phyloP scores from a whole-genome alignment of 1,140 invertebrate genomes.

The Theocolax elegans region DNA sequence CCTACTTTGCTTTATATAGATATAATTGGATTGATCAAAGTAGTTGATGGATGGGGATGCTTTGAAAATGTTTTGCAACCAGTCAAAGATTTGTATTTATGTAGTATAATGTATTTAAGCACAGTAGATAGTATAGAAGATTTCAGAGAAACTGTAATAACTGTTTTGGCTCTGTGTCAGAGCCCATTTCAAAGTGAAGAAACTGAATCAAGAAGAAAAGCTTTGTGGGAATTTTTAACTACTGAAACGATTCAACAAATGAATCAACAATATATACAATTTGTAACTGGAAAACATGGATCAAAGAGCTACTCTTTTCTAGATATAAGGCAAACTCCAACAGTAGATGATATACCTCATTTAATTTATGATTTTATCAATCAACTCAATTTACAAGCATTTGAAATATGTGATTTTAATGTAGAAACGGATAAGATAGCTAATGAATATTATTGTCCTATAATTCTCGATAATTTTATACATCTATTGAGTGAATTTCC shows the following conservation, averaged over 20 bases:
- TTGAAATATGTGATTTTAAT: slow-evolving; percentile 32
- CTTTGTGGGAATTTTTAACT: slow-evolving; percentile 23
- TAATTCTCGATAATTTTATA: slow-evolving; percentile 28
- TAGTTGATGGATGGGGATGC: slow-evolving; percentile 27
- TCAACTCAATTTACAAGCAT: slow-evolving; percentile 24
- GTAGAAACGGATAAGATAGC: slow-evolving; percentile 10
- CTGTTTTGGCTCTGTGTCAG: slow-evolving; percentile 30
- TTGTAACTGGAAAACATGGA: slow-evolving; percentile 21
- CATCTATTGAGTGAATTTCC: slow-evolving; percentile 33
- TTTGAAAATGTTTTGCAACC: slow-evolving; percentile 34
- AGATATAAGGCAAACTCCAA: neutral
- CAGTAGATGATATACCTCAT: neutral
- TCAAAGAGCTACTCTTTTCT: slow-evolving; percentile 22
- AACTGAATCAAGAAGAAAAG: slow-evolving; percentile 10
- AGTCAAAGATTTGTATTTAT: slow-evolving; percentile 39
- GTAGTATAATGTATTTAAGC: slow-evolving; percentile 38
- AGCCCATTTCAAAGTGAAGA: slow-evolving; percentile 26
- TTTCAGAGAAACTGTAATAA: slow-evolving; percentile 24
- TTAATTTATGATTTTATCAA: slow-evolving; percentile 31
- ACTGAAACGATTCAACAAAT: slow-evolving; percentile 33
- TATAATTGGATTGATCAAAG: slow-evolving; percentile 28
- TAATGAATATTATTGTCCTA: slow-evolving; percentile 36
- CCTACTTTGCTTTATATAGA: slow-evolving; percentile 32
- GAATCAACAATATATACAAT: slow-evolving; percentile 28
- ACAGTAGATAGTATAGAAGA: slow-evolving; percentile 15